Evolutionary conservation across 2,888 invertebrate genomes (phyloP).

Genomic region (Drosophila leonis): DNA sequence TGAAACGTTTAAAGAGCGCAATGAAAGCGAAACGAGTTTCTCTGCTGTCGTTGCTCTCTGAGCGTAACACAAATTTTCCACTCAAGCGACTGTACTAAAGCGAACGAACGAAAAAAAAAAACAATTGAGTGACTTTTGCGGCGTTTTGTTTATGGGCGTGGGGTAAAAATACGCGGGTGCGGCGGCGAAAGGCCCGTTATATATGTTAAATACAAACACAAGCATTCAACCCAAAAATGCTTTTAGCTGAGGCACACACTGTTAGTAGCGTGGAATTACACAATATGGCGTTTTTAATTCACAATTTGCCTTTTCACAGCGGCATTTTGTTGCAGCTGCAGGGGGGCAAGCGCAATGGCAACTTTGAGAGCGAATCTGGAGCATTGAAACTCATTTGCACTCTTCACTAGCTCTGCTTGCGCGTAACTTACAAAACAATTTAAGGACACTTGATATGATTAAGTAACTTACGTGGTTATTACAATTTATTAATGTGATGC

Average conservation of each 20-base stretch:
- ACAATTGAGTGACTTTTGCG: constrained; percentile 61
- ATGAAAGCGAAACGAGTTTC: constrained; percentile 55
- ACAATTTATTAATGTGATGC: constrained; percentile 20
- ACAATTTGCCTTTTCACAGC: constrained; percentile 49
- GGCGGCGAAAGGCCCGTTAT: constrained; percentile 25
- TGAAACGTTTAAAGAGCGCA: constrained; percentile 15
- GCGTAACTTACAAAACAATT: neutral
- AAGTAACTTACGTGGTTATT: constrained; percentile 48
- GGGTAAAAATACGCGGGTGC: constrained; percentile 52
- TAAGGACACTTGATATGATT: neutral
- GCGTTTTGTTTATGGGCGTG: constrained; percentile 79
- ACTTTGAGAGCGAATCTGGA: constrained; percentile 29
- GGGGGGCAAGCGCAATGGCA: constrained; percentile 46
- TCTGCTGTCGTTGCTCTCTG: constrained; percentile 20
- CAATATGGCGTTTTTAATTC: constrained; percentile 75
- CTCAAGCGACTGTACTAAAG: constrained; percentile 81
- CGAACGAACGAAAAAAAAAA: constrained; percentile 58
- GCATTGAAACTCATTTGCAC: neutral
- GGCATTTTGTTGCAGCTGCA: constrained; percentile 63
- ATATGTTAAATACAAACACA: constrained; percentile 21
- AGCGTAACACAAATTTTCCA: constrained; percentile 40
- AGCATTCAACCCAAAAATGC: constrained; percentile 2
- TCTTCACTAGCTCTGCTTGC: neutral
- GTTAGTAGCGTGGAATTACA: constrained; percentile 22
- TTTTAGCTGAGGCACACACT: neutral